These are phyloP conservation scores for Camponotus vicinus DNA, from an alignment of 1,140 invertebrate species.

Conservation along the genomic window DNA sequence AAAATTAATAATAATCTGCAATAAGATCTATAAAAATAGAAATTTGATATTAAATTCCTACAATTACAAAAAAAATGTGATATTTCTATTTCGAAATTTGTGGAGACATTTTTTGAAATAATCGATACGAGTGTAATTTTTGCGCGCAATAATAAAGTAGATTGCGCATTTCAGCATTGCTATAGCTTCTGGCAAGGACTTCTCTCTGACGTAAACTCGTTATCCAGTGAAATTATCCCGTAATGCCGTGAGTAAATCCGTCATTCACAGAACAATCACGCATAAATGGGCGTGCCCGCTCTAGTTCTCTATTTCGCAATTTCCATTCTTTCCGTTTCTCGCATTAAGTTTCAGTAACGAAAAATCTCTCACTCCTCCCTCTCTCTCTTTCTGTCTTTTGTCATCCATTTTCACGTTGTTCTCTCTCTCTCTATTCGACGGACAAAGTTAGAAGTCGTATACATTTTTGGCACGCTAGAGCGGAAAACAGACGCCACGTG, in stretches of 20 bases:
- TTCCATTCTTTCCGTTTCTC: constrained; percentile 40
- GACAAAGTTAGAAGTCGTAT: constrained; percentile 47
- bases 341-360: constrained; percentile 15
- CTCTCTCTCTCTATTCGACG: constrained; percentile 38
- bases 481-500: constrained; percentile 59
- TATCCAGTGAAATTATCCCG: constrained; percentile 45
- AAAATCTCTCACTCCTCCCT: background rate
- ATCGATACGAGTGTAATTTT: background rate
- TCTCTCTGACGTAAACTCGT: constrained; percentile 34
- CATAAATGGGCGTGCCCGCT: constrained; percentile 23
- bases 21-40: background rate
- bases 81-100: background rate
- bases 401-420: background rate
- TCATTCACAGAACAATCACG: constrained; percentile 52
- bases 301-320: constrained; percentile 33
- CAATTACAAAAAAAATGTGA: too few species aligned
- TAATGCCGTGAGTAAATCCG: constrained; percentile 50
- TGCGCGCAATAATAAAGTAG: background rate
- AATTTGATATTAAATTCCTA: background rate
- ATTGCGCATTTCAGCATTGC: background rate
- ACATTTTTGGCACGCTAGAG: constrained; percentile 55
- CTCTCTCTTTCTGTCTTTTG: background rate
- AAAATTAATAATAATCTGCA: background rate
- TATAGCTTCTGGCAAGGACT: constrained; percentile 14
- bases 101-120: background rate